Conservation (phyloP, 1,140 invertebrate genomes). For the Solenopsis invicta region DNA sequence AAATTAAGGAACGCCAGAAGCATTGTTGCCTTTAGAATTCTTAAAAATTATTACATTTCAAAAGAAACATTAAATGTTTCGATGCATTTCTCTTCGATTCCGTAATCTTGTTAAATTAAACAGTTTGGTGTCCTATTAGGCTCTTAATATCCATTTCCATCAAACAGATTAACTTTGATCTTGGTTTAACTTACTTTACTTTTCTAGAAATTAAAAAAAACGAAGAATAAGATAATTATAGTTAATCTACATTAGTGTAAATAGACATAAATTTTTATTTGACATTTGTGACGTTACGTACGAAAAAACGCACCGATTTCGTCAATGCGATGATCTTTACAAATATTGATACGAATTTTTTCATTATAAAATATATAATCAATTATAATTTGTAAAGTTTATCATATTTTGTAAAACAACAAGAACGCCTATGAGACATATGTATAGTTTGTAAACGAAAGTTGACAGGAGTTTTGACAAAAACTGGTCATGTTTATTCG, state of each 20-base stretch:
- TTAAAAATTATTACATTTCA: neutral
- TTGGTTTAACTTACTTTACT: too few relatives aligned
- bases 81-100: neutral
- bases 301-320: neutral
- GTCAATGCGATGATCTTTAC: neutral
- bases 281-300: neutral
- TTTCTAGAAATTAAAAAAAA: too few relatives aligned
- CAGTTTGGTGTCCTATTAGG: neutral
- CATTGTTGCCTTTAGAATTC: neutral
- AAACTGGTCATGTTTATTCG: conserved; percentile 14
- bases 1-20: neutral
- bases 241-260: too few relatives aligned
- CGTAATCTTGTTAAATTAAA: neutral
- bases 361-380: neutral
- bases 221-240: too few relatives aligned
- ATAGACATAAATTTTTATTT: neutral
- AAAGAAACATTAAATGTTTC: neutral
- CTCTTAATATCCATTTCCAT: neutral
- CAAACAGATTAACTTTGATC: too few relatives aligned
- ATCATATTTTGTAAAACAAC: neutral
- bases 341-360: conserved; percentile 8
- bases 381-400: conserved; percentile 4
- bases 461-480: neutral
- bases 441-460: neutral
- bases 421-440: neutral